These are phyloP conservation scores for Augochlora pura DNA, from an alignment of 1,140 invertebrate species.

Conservation along the genomic window DNA sequence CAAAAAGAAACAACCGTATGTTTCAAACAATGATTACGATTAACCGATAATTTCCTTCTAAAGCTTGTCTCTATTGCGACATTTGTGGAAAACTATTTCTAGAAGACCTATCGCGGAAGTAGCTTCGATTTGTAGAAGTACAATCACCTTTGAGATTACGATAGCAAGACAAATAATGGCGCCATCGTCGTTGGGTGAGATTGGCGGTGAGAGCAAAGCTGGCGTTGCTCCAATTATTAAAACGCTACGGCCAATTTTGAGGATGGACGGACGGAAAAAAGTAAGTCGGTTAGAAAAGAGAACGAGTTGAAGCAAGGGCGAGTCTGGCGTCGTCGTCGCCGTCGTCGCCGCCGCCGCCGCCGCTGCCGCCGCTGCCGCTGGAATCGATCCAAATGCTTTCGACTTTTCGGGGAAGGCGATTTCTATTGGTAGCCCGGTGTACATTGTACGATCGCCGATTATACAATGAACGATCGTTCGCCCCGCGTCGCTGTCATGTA, in stretches of 20 bases:
- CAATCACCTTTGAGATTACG: slow-evolving; percentile 11
- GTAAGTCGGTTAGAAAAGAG: slow-evolving; percentile 15
- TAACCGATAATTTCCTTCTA: too few species aligned
- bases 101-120: too few species aligned
- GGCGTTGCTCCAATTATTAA: slow-evolving; percentile 66
- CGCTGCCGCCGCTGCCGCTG: slow-evolving; percentile 69
- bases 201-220: slow-evolving; percentile 49
- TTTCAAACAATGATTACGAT: too few species aligned
- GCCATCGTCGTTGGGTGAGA: neutral
- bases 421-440: slow-evolving; percentile 25
- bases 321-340: too few species aligned
- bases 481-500: neutral
- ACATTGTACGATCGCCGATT: neutral
- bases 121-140: neutral
- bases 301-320: slow-evolving; percentile 24
- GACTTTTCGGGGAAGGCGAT: slow-evolving; percentile 36
- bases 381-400: slow-evolving; percentile 67
- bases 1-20: too few species aligned
- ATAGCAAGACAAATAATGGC: slow-evolving; percentile 38
- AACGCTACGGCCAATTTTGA: slow-evolving; percentile 57
- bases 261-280: slow-evolving; percentile 29
- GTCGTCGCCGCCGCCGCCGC: too few species aligned
- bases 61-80: too few species aligned
- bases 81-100: too few species aligned
- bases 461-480: slow-evolving; percentile 5